Evolutionary conservation across 2,113 vertebrate genomes (phyloP), one percentile per base, ranked within the genome.

Genomic region (Esox niger): DNA sequence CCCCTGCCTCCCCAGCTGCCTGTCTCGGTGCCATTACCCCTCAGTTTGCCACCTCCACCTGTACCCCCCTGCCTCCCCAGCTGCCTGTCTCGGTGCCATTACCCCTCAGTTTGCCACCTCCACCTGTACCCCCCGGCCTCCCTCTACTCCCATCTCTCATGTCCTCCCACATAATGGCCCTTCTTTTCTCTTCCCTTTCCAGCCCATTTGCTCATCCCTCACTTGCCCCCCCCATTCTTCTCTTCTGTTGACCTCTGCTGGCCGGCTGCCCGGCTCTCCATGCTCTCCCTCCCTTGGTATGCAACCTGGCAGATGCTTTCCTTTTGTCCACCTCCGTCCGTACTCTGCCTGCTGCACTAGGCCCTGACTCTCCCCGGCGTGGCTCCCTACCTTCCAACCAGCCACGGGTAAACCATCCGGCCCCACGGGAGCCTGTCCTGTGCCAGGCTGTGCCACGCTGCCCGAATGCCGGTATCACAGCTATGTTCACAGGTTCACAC

Each of bases 351-450:
- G 38, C 17, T 43, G 38, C 11, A 43, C 15, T 4, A 17, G 38
- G 3, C 17, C 38, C 38, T 43, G 17, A 43, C 47, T 52, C 47
- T 23, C 2, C 35, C 11, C 35, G 15, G 0, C 35, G 15, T 13
- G 35, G 11, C 47, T 52, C 47, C 7, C 47, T 15, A 52, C 47
- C 47, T n/a, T 52, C 47, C 47, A 52, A 43, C 3, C 38, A 43
- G 38, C 38, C 5, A 15, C n/a, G 26, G 47, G 26, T 64, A 64
- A 7, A 27, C 62, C 62, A 64, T 46, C 62, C 46, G 62, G 35
- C n/a, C 17, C 62, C 20, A 64, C 62, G 47, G 38, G 62, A 33
- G 60, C 21, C 60, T 33, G n/a, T 33, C 17, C 31, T 62, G 60
- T 62, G 60, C 60, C 60, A 62, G 4, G 7, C 4, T 21, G n/a